Evolutionary conservation across 2,888 invertebrate genomes (phyloP).

Genomic region (Heliconius charithonia): DNA sequence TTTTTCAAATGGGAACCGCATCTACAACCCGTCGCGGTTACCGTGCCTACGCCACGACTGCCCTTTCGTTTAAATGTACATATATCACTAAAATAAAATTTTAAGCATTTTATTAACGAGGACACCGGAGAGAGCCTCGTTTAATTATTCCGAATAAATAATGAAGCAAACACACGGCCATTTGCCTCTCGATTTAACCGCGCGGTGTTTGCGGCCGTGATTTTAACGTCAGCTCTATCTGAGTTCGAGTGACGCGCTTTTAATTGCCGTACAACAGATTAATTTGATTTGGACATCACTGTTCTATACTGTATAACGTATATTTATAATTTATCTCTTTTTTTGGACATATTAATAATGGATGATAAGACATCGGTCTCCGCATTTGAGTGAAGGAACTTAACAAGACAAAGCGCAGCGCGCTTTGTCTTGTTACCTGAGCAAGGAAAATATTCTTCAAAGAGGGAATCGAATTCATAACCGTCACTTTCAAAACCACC

Average conservation of each 20-base stretch:
- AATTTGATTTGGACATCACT: constrained; percentile 28
- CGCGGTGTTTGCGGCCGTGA: constrained; percentile 37
- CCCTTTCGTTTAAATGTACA: neutral
- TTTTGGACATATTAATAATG: no score
- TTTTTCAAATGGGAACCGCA: neutral
- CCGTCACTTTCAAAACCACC: neutral
- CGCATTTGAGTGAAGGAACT: neutral
- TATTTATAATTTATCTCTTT: neutral
- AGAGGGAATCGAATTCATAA: neutral
- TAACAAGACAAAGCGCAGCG: no score
- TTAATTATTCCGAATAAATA: constrained; percentile 49
- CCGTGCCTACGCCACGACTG: neutral
- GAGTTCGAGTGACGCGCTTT: constrained; percentile 33
- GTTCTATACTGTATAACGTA: neutral
- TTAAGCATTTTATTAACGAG: neutral
- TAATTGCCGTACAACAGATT: constrained; percentile 33
- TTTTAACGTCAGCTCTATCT: constrained; percentile 36
- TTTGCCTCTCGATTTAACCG: constrained; percentile 36
- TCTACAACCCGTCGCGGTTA: no score
- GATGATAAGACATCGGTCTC: neutral
- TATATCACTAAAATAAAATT: neutral
- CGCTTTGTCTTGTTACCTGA: neutral
- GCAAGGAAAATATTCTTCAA: neutral
- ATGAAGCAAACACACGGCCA: constrained; percentile 41
- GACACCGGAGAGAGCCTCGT: constrained; percentile 31